phyloP scores from a whole-genome alignment of 2,888 invertebrate genomes.

The Caenorhabditis sp. region DNA sequence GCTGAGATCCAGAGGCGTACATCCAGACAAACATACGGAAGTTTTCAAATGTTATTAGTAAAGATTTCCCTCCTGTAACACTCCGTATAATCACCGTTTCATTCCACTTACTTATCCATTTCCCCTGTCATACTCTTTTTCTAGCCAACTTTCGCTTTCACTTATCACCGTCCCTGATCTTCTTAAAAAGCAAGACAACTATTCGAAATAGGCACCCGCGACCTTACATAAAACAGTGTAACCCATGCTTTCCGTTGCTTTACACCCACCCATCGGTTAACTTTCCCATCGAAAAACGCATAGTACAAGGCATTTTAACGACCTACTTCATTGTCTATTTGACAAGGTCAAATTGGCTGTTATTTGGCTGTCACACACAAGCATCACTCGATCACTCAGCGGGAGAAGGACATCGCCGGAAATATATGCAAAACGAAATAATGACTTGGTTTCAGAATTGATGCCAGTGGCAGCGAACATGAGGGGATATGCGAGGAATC shows the following conservation, averaged over 20 bases:
- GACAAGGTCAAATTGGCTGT: slow-evolving; percentile 64
- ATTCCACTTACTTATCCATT: slow-evolving; percentile 35
- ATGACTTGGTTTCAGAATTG: slow-evolving; percentile 60
- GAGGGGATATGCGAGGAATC: slow-evolving; percentile 65
- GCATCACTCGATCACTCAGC: slow-evolving; percentile 21
- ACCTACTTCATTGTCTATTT: slow-evolving; percentile 54
- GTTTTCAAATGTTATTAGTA: too few relatives aligned
- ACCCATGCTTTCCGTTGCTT: slow-evolving; percentile 30
- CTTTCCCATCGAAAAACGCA: slow-evolving; percentile 30
- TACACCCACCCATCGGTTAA: slow-evolving; percentile 25
- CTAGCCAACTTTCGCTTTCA: slow-evolving; percentile 38
- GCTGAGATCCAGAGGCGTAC: too few relatives aligned
- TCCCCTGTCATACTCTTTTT: slow-evolving; percentile 13
- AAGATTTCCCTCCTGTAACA: background rate
- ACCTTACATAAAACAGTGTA: slow-evolving; percentile 44
- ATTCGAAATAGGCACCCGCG: slow-evolving; percentile 15
- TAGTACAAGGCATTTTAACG: slow-evolving; percentile 31
- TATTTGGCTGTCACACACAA: slow-evolving; percentile 51
- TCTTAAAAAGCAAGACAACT: slow-evolving; percentile 11
- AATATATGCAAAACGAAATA: slow-evolving; percentile 16
- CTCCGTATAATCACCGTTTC: slow-evolving; percentile 49
- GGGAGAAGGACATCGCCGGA: slow-evolving; percentile 2
- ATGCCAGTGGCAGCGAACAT: slow-evolving; percentile 54
- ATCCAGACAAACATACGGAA: too few relatives aligned
- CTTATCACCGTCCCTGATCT: slow-evolving; percentile 57